Base-by-base conservation (phyloP, 2,888 invertebrate genomes). In the Drosophila barbarae region DNA sequence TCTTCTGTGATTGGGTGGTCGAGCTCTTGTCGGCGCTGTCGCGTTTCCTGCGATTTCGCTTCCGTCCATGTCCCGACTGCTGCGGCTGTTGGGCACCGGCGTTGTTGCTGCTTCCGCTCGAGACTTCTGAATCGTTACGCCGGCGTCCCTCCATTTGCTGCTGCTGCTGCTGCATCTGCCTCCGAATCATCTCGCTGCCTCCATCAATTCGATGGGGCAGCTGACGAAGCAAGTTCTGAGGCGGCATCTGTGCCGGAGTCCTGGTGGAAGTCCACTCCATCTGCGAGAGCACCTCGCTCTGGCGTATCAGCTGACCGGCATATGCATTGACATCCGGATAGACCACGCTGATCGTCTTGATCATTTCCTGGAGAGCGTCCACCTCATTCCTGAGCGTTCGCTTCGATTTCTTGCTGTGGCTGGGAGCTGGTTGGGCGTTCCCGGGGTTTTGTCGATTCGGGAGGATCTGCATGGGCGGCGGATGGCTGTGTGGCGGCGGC, bases 351-450 rank as follows among this genome's bases (percentile, higher is more conserved):
- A 82, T 36, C 15, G 30, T 49, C 0, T 50, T 15, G 1, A 82
- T 67, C 13, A 82, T 52, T 8, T 80, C 72, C 38, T 77, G 77
- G 0, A 88, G 64, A 0, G 82, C 80, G 0, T 72, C 67, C 18
- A 87, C 68, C 42, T 86, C 72, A 2, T 38, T 38, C 8, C 42
- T 51, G 1, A 87, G 74, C 1, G 68, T 50, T 1, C 38, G 49
- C 1, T 70, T 71, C 0, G 73, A 63, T 21, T 66, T 71, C 10
- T 67, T 69, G 1, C 34, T 35, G 30, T 30, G 57, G 12, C 49
- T 56, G 12, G 21, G 5, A 12, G 35, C 34, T 10, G 35, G 34
- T 6, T n/a, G 55, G 26, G 39, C 10, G 32, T 44, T 35, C 4
- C 30, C 34, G 9, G 35, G 13, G 15, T 12, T 51, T 10, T 30